phyloP scores from a whole-genome alignment of 2,113 vertebrate species.

The Gopherus flavomarginatus region DNA sequence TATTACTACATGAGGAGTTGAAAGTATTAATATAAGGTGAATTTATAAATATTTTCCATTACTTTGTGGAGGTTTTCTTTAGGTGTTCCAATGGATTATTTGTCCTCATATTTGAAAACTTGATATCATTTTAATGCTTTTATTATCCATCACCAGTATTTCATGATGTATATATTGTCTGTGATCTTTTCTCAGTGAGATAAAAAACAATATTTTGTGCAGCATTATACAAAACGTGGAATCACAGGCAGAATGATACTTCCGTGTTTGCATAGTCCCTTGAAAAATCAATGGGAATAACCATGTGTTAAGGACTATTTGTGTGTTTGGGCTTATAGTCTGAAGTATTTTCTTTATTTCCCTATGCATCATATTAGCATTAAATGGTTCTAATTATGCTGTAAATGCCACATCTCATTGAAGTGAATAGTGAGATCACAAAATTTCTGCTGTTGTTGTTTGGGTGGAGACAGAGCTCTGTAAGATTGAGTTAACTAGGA shows the following conservation, averaged over 20 bases:
- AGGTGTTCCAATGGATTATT: neutral
- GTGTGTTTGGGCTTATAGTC: neutral
- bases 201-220: neutral
- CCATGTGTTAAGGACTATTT: neutral
- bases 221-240: neutral
- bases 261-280: neutral
- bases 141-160: neutral
- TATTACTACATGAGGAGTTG: neutral
- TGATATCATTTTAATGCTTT: neutral
- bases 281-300: neutral
- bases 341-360: accelerated
- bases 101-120: neutral
- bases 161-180: neutral
- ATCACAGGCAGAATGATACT: neutral
- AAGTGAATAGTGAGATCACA: neutral
- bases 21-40: neutral
- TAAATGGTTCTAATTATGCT: neutral
- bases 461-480: neutral
- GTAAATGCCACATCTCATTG: neutral
- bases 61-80: neutral
- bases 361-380: neutral
- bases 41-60: neutral
- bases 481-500: neutral
- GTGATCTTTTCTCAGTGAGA: neutral
- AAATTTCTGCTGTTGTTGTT: accelerated